A percentile compares a stretch with the other conserved stretches of the same genome.
These are phyloP conservation scores for Atherix ibis DNA, from an alignment of 2,888 invertebrate genomes.

Conservation along the genomic window DNA sequence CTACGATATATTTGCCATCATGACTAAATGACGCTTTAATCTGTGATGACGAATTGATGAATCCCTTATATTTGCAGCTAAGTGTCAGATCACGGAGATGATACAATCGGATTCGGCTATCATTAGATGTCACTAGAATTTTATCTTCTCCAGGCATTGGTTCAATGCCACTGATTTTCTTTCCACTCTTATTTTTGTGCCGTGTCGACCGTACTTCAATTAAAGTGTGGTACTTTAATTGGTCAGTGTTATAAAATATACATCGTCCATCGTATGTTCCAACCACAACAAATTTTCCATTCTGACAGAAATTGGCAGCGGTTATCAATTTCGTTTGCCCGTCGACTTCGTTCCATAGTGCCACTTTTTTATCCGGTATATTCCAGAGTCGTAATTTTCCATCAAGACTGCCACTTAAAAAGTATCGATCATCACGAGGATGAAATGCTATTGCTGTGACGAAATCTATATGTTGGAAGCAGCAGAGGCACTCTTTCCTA, in stretches of 20 bases:
- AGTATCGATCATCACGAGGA: slow-evolving; percentile 77
- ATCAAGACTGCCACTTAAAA: slow-evolving; percentile 92
- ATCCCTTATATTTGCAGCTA: slow-evolving; percentile 90
- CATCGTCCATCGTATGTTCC: slow-evolving; percentile 97
- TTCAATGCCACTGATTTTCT: slow-evolving; percentile 95
- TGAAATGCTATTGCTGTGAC: slow-evolving; percentile 98
- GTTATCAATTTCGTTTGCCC: slow-evolving; percentile 91
- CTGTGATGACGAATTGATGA: slow-evolving; percentile 88
- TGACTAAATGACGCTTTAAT: slow-evolving; percentile 96
- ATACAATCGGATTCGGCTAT: slow-evolving; percentile 89
- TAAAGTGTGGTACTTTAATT: slow-evolving; percentile 94
- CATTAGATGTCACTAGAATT: slow-evolving; percentile 93
- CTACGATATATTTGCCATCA: slow-evolving; percentile 92
- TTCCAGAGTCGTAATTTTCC: slow-evolving; percentile 98
- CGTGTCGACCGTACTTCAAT: slow-evolving; percentile 90
- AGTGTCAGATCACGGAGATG: slow-evolving; percentile 87
- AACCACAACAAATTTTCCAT: slow-evolving; percentile 95
- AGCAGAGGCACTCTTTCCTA: slow-evolving; percentile 90
- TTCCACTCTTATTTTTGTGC: slow-evolving; percentile 87
- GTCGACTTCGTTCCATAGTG: slow-evolving; percentile 93
- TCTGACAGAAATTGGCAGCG: slow-evolving; percentile 92
- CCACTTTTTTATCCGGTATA: slow-evolving; percentile 98
- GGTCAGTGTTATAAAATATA: slow-evolving; percentile 96
- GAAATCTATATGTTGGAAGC: slow-evolving; percentile 98
- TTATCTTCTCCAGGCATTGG: slow-evolving; percentile 92